A percentile compares a stretch with the other conserved stretches of the same genome.
Evolutionary conservation across 1,140 invertebrate genomes (phyloP).

Genomic region (Tyrophagus putrescentiae): DNA sequence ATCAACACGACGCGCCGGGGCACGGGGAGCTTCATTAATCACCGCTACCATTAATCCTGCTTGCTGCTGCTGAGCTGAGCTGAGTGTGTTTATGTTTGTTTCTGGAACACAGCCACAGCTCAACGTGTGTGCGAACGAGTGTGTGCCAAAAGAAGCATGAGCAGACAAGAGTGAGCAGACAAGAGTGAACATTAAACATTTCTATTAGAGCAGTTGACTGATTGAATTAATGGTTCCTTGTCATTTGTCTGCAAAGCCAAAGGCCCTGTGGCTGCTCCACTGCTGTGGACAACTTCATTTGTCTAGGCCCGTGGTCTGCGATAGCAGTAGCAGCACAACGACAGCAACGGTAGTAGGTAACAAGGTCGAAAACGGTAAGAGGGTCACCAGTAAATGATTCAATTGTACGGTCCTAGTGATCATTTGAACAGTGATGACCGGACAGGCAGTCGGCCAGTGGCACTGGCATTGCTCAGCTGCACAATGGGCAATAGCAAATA

Average conservation of each 20-base stretch:
- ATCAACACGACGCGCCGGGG: background rate
- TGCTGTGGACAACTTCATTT: constrained; percentile 8
- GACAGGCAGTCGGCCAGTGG: background rate
- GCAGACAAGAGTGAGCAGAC: too few relatives aligned
- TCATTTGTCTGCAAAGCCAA: background rate
- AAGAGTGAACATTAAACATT: constrained; percentile 4
- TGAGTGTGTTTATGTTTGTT: constrained; percentile 10
- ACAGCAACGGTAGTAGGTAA: too few relatives aligned
- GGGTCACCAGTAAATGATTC: constrained; percentile 14
- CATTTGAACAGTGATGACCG: background rate
- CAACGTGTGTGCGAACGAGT: background rate
- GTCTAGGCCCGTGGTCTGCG: background rate
- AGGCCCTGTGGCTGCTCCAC: background rate
- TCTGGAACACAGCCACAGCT: background rate
- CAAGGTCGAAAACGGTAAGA: too few relatives aligned
- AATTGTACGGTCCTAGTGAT: background rate
- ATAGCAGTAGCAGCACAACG: background rate
- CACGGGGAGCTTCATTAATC: background rate
- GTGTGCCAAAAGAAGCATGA: background rate
- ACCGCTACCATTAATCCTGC: background rate
- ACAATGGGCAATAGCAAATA: too few relatives aligned
- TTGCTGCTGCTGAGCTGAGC: too few relatives aligned
- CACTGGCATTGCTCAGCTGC: too few relatives aligned
- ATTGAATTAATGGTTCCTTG: background rate
- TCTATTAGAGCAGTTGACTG: constrained; percentile 9